A percentile compares a stretch with the other conserved stretches of the same genome.
phyloP scores from a whole-genome alignment of 30 jellyfish, hydroid and myxozoan genomes.

The Pelagia noctiluca region DNA sequence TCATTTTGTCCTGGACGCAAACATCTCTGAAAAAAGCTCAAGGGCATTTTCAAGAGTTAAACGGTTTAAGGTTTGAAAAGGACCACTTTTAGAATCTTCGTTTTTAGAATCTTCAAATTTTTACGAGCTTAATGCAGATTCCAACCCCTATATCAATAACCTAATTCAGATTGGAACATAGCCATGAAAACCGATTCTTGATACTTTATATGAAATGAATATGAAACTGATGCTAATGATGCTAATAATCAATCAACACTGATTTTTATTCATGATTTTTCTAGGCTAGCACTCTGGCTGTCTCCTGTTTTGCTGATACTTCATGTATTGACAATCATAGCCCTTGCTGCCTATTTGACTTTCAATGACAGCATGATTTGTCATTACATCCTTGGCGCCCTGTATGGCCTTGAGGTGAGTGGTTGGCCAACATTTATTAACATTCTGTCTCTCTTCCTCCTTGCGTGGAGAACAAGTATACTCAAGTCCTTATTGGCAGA shows the following conservation, averaged over 20 bases:
- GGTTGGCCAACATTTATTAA: too few species aligned
- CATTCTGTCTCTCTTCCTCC: neutral
- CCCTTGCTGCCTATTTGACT: slow-evolving; percentile 75
- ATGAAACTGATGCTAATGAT: neutral
- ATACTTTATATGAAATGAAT: too few species aligned
- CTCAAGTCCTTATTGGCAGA: too few species aligned
- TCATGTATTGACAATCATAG: slow-evolving; percentile 80
- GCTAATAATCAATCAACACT: neutral
- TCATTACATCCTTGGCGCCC: slow-evolving; percentile 79
- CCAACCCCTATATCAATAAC: too few species aligned
- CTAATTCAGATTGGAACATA: too few species aligned
- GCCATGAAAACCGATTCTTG: too few species aligned
- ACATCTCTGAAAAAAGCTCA: neutral
- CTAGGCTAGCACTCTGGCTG: slow-evolving; percentile 80
- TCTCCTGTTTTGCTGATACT: slow-evolving; percentile 74
- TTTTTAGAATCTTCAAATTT: too few species aligned
- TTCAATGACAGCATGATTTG: slow-evolving; percentile 60
- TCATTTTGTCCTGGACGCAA: neutral
- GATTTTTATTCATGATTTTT: neutral
- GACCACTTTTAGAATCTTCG: too few species aligned
- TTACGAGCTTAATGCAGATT: too few species aligned
- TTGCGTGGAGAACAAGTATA: too few species aligned
- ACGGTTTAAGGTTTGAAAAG: too few species aligned
- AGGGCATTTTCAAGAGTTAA: too few species aligned
- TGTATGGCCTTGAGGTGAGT: slow-evolving; percentile 82